Evolutionary conservation across 2,797 vertebrate genomes (phyloP).

Genomic region (Enteromius fasciolatus): DNA sequence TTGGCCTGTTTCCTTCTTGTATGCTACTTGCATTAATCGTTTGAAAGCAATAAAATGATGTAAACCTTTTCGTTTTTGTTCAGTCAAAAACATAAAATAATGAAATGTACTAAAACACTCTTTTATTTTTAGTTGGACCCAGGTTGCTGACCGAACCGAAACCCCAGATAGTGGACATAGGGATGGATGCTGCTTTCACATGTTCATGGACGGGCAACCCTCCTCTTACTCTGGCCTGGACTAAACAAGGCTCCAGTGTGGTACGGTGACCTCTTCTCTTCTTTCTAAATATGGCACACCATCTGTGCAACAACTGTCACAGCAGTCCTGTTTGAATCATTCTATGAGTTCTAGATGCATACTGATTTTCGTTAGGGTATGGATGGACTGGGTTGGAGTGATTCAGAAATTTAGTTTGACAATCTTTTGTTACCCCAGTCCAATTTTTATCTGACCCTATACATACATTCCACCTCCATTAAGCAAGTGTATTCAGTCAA

Average conservation of each 20-base stretch:
- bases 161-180: conserved; percentile 82
- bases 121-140: conserved; percentile 81
- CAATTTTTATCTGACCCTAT: background rate
- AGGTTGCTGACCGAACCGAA: conserved; percentile 84
- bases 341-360: background rate
- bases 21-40: background rate
- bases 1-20: background rate
- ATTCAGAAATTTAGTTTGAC: background rate
- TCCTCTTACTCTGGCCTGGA: conserved; percentile 89
- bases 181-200: conserved; percentile 87
- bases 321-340: conserved; percentile 21
- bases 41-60: no score
- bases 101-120: conserved; percentile 16
- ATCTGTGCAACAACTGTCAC: conserved; percentile 61
- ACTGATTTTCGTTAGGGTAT: background rate
- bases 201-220: conserved; percentile 92
- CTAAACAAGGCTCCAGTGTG: conserved; percentile 83
- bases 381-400: conserved; percentile 37
- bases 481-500: background rate
- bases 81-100: background rate
- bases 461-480: background rate
- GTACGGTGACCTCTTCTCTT: conserved; percentile 71
- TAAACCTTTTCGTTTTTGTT: conserved; percentile 4
- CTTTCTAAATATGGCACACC: conserved; percentile 32
- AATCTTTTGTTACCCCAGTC: background rate